Conservation (phyloP, 1,140 invertebrate species). For the Colletes gigas region DNA sequence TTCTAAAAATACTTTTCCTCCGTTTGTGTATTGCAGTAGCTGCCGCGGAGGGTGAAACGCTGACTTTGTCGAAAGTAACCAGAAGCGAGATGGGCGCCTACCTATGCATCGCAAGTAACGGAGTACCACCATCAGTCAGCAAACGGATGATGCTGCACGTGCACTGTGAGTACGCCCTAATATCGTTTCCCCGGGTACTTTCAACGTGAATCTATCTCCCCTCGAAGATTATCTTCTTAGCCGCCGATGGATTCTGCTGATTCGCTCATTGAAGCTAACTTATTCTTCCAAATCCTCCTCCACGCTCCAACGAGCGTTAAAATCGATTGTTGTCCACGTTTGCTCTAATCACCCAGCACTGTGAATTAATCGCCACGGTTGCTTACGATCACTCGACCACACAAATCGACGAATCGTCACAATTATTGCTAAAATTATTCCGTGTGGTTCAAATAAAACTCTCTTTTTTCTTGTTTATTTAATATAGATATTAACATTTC, state of each 20-base stretch:
- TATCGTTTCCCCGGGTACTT: constrained; percentile 36
- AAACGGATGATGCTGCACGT: constrained; percentile 91
- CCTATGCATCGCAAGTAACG: constrained; percentile 89
- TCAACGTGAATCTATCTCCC: constrained; percentile 21
- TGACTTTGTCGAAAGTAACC: constrained; percentile 89
- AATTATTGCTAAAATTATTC: too few relatives aligned
- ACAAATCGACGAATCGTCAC: too few relatives aligned
- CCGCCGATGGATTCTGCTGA: constrained; percentile 27
- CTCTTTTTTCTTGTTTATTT: too few relatives aligned
- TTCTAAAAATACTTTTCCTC: constrained; percentile 25
- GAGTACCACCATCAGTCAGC: constrained; percentile 90
- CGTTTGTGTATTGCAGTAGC: constrained; percentile 80
- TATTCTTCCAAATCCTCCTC: constrained; percentile 6
- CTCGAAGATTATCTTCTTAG: constrained; percentile 37
- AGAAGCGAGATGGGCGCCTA: constrained; percentile 93
- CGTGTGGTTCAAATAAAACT: too few relatives aligned
- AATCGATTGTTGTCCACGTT: background rate
- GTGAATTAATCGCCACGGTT: background rate
- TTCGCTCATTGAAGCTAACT: background rate
- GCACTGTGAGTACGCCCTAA: constrained; percentile 88
- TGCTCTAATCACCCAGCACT: background rate
- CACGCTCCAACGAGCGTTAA: background rate
- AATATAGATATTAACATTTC: too few relatives aligned
- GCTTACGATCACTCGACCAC: background rate
- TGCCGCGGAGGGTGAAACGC: constrained; percentile 88